These are phyloP conservation scores for Notospermus geniculatus DNA, from an alignment of 1,140 invertebrate species.

Conservation along the genomic window DNA sequence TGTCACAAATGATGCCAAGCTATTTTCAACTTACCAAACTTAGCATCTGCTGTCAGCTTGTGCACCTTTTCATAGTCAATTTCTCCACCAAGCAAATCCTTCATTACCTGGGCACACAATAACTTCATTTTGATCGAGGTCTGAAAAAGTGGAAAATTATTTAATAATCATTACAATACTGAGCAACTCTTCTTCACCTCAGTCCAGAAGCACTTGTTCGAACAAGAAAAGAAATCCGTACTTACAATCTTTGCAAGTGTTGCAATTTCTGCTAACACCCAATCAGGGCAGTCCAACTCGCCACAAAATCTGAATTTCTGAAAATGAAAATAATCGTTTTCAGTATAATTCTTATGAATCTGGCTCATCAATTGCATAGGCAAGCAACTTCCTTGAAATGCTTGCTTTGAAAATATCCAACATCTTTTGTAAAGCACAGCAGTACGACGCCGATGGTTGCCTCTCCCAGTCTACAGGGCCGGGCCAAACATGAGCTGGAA, in stretches of 20 bases:
- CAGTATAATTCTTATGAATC: too few species aligned
- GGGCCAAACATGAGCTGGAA: too few species aligned
- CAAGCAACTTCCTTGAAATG: too few species aligned
- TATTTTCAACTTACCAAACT: slow-evolving; percentile 64
- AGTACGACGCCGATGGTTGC: too few species aligned
- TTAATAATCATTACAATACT: too few species aligned
- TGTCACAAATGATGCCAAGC: too few species aligned
- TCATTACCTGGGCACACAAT: slow-evolving; percentile 66
- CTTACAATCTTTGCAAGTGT: slow-evolving; percentile 71
- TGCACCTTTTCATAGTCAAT: slow-evolving; percentile 63
- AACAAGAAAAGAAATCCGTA: not conserved
- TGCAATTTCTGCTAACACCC: slow-evolving; percentile 79
- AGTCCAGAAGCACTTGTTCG: not conserved
- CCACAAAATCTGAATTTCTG: slow-evolving; percentile 83
- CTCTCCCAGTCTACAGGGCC: too few species aligned
- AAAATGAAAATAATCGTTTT: slow-evolving; percentile 39
- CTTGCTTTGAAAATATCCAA: too few species aligned
- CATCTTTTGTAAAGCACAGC: too few species aligned
- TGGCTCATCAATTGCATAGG: too few species aligned
- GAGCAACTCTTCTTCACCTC: not conserved
- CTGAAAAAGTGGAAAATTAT: slow-evolving; percentile 44
- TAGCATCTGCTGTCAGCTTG: slow-evolving; percentile 63
- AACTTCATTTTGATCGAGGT: slow-evolving; percentile 73
- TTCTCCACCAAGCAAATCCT: slow-evolving; percentile 61
- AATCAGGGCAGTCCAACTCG: slow-evolving; percentile 82